Base-by-base conservation (phyloP, 2,888 invertebrate genomes). In the Ashinkailepas kermadecensis region DNA sequence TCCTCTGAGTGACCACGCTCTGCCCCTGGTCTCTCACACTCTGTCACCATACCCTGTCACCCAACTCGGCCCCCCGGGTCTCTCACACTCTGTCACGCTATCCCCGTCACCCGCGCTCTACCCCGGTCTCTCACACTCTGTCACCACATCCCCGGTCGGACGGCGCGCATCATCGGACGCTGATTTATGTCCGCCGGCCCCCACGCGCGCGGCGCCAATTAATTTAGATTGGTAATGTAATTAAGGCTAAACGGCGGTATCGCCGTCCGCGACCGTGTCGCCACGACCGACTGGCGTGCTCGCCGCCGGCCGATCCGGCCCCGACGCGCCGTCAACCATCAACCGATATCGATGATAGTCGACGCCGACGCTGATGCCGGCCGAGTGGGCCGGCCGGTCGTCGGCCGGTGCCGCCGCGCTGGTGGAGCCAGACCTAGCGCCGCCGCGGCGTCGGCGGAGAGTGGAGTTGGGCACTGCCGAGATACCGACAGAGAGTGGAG, bases 121-220 rank as follows among this genome's bases (percentile, higher is more conserved):
- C 82, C 21, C 82, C 82, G 23, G 80, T 83, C 54, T 62, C 83
- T 59, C 81, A 81, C 59, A 81, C 83, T 15, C 82, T 81, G 13
- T 59, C 82, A 57, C 80, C 39, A 39, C 39, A 39, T 39, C 39
- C 39, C 39, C 39, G 39, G 39, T 39, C 39, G 39, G 39, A 39
- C 39, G 39, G 39, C 39, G 39, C 1, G 39, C 39, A 39, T 39
- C 39, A 39, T 39, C 39, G 39, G 39, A 39, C 57, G 80, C 78
- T 74, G 74, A 74, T 74, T 74, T 74, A 74, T 74, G 74, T 54
- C 74, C 9, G 18, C 56, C 18, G 74, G 21, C 54, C 74, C 56
- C 74, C 18, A 21, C 74, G 21, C 67, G 74, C 74, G 21, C 56
- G 54, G 56, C 74, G 74, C 74, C 74, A 74, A 74, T 74, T 74